phyloP scores from a whole-genome alignment of 2,113 vertebrate species.

The Atractosteus spatula region DNA sequence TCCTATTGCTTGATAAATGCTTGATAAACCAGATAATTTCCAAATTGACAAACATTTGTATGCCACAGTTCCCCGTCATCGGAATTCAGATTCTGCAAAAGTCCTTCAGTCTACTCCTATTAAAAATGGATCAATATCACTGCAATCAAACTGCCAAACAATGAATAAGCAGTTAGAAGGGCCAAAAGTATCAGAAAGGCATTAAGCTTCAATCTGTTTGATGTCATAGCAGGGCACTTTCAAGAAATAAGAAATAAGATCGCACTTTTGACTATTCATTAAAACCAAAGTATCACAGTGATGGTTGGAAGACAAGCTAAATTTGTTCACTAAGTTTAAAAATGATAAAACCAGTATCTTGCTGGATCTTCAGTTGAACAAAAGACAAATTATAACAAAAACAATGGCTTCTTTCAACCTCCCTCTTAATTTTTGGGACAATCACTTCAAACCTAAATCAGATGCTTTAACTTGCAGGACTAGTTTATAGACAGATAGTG shows the following conservation, averaged over 20 bases:
- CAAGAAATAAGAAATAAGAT: background rate
- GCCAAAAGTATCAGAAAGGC: background rate
- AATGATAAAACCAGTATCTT: too few species aligned
- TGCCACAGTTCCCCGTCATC: background rate
- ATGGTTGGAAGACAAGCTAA: too few species aligned
- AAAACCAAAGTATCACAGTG: too few species aligned
- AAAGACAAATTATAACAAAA: too few species aligned
- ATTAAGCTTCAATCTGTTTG: background rate
- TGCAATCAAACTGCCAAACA: background rate
- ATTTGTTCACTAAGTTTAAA: too few species aligned
- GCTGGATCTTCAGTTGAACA: too few species aligned
- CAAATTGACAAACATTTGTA: background rate
- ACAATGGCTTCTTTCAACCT: too few species aligned
- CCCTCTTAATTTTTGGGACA: too few species aligned
- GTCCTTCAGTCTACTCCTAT: background rate
- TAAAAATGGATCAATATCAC: background rate
- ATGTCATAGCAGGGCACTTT: background rate
- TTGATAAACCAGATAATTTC: background rate
- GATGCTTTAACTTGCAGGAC: too few species aligned
- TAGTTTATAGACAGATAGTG: too few species aligned
- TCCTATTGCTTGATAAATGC: background rate
- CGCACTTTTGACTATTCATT: too few species aligned
- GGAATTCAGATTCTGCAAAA: background rate
- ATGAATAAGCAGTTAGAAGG: constrained; percentile 9
- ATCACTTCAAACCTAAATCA: too few species aligned